Conservation (phyloP, 1,140 invertebrate genomes). For the Drosophila oshimai region DNA sequence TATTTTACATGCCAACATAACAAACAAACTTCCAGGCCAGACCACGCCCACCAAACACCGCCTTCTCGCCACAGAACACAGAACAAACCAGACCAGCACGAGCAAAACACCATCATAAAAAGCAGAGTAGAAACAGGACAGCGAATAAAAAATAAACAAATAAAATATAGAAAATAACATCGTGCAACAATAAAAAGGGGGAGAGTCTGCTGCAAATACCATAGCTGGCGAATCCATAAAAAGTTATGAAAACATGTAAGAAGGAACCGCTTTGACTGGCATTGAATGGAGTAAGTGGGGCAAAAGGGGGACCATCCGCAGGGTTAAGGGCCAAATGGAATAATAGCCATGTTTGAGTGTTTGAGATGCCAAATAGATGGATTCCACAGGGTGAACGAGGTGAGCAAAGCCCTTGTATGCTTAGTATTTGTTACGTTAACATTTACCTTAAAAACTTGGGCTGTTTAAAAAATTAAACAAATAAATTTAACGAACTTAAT, state of each 20-base stretch:
- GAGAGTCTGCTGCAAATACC: constrained; percentile 31
- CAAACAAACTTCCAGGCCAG: constrained; percentile 16
- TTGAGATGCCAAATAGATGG: constrained; percentile 29
- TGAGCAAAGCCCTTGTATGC: neutral
- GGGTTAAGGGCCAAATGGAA: neutral
- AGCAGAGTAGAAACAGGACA: constrained; percentile 21
- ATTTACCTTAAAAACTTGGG: no score
- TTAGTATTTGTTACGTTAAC: neutral
- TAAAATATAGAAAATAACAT: constrained; percentile 54
- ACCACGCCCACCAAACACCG: neutral
- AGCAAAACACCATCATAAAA: constrained; percentile 48
- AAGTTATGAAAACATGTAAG: constrained; percentile 67
- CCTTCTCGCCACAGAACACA: neutral
- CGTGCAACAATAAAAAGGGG: constrained; percentile 41
- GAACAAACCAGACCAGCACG: constrained; percentile 10
- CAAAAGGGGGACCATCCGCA: neutral
- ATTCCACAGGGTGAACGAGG: neutral
- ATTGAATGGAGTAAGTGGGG: neutral
- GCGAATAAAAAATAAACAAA: constrained; percentile 40
- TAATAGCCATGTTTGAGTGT: constrained; percentile 9
- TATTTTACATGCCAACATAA: constrained; percentile 56
- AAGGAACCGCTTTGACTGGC: constrained; percentile 13
- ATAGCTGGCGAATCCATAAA: constrained; percentile 53
- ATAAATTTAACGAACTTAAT: no score
- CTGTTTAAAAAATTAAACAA: no score